Evolutionary conservation across 2,797 vertebrate genomes (phyloP), one percentile per base, ranked within the genome.

Genomic region (Orestias chungarensis): DNA sequence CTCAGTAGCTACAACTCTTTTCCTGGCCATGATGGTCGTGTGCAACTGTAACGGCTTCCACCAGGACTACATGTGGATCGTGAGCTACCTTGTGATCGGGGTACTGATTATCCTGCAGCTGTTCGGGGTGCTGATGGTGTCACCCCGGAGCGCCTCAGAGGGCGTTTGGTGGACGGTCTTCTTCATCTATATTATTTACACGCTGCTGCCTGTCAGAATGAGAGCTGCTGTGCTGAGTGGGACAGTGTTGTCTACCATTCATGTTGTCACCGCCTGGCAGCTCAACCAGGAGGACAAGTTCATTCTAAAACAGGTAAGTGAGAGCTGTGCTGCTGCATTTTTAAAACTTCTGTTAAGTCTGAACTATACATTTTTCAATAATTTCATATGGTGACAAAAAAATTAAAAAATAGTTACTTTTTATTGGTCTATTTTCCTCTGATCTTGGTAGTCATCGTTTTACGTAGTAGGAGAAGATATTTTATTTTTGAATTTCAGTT

Each of bases 61-160:
- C 86, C 97, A 99, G 92, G 97, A 99, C 94, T 98, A 95, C 88
- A 97, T 99, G 97, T 97, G 97, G 97, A 96, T 96, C 31, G 96
- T 98, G 88, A 99, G 96, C 94, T 99, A 99, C 78, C 89, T 97
- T 90, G 96, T 98, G 84, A 95, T 98, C 80, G 94, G 86, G 55
- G 91, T 96, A 67, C 93, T 99, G 80, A 93, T 95, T 0, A 95
- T 95, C 1, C 95, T 99, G 66, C 96, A 98, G 90, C 92, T 94
- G 0, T 92, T 96, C 33, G 95, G 96, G 4, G 93, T 96, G 27
- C 85, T 93, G 71, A 95, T 92, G 75, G 93, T 96, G 54, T 73
- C 79, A 0, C 97, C 97, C 0, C 94, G 93, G 17, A 97, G 96
- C 40, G 95, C 95, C 11, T 96, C 96, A 0, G 96, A 94, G 59